Percentiles rank a stretch among this genome's conserved stretches.
Conservation (phyloP, 2,113 vertebrate species). For the Erythrocercus mccallii region DNA sequence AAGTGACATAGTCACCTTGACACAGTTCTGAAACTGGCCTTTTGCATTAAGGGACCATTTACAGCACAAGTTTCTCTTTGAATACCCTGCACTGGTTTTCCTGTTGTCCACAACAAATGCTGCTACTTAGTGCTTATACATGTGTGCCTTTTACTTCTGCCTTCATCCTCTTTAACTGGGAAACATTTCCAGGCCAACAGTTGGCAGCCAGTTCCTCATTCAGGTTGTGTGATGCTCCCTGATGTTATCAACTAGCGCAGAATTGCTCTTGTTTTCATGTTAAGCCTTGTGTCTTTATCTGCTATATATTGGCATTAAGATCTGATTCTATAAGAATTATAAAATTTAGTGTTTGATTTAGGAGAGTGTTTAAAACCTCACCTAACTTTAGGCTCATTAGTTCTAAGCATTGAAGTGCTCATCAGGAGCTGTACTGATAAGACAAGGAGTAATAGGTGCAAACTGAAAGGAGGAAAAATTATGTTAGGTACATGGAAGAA, state of each 20-base stretch:
- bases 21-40: not conserved
- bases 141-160: not conserved
- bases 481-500: not conserved
- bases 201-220: not conserved
- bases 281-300: not conserved
- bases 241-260: rapidly evolving
- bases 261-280: not conserved
- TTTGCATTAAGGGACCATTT: not conserved
- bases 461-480: not conserved
- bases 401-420: not conserved
- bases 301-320: not conserved
- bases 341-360: not conserved
- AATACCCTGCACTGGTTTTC: not conserved
- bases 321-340: not conserved
- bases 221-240: not conserved
- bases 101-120: not conserved
- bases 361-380: not conserved
- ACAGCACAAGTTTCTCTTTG: not conserved
- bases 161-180: not conserved
- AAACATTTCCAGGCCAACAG: not conserved
- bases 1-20: not conserved
- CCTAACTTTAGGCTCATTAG: not conserved
- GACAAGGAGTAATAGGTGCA: not conserved
- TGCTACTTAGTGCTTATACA: not conserved
- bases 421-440: not conserved